Evolutionary conservation across 2,797 vertebrate genomes (phyloP).

Genomic region (Myiothlypis coronata): DNA sequence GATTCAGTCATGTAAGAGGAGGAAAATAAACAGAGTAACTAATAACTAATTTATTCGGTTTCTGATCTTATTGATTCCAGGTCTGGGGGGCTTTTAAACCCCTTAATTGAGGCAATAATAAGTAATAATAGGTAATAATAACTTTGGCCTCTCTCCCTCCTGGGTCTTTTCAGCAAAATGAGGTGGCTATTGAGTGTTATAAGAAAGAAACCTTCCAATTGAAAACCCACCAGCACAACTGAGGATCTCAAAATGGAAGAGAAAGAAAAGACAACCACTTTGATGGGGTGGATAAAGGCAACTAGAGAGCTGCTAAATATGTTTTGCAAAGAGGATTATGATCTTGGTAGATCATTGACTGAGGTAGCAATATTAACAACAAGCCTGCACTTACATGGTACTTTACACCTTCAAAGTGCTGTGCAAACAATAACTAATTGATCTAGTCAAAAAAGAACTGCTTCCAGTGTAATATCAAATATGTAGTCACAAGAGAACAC

Average conservation of each 20-base stretch:
- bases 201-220: background rate
- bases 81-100: background rate
- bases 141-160: background rate
- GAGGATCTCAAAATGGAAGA: background rate
- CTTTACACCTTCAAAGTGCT: slow-evolving; percentile 47
- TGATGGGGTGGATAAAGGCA: background rate
- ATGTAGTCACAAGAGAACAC: slow-evolving; percentile 21
- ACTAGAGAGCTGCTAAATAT: background rate
- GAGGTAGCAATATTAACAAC: background rate
- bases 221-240: background rate
- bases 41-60: background rate
- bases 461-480: slow-evolving; percentile 13
- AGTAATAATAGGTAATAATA: slow-evolving; percentile 28
- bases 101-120: background rate
- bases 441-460: slow-evolving; percentile 28
- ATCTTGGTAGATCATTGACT: background rate
- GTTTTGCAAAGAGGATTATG: background rate
- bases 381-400: background rate
- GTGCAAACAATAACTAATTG: slow-evolving; percentile 53
- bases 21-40: background rate
- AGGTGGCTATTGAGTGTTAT: background rate
- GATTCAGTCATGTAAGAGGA: background rate
- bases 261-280: background rate
- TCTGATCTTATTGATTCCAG: background rate
- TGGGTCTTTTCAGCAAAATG: background rate